Evolutionary conservation across 2,797 vertebrate species (phyloP).

Genomic region (Sebastes umbrosus): DNA sequence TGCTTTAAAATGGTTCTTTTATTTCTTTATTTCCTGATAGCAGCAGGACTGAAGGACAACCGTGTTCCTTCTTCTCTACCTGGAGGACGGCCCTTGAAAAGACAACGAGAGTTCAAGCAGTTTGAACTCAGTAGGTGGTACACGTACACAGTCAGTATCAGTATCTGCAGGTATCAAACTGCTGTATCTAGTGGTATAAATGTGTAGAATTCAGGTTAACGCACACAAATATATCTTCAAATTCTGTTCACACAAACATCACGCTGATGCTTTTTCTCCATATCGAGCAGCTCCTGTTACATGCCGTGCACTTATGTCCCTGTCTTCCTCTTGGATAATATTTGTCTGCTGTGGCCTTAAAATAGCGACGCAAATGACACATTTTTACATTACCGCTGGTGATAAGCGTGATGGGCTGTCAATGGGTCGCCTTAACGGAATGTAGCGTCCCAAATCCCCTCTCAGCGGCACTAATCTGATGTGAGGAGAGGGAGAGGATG

Average conservation of each 20-base stretch:
- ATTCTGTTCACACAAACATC: too few relatives aligned
- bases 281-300: neutral
- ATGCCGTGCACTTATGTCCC: neutral
- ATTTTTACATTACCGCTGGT: constrained; percentile 43
- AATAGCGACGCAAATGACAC: constrained; percentile 45
- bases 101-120: neutral
- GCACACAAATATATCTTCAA: too few relatives aligned
- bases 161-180: neutral
- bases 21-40: neutral
- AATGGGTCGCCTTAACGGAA: constrained; percentile 40
- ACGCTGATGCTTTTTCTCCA: neutral
- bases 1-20: neutral
- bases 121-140: neutral
- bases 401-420: constrained; percentile 51
- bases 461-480: constrained; percentile 59
- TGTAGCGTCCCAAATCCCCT: constrained; percentile 59
- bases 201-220: neutral
- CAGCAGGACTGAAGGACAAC: neutral
- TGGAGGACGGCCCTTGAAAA: neutral
- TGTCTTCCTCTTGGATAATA: constrained; percentile 21
- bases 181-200: neutral
- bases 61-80: neutral
- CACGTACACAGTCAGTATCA: neutral
- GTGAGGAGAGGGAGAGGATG: neutral
- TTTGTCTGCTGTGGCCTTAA: constrained; percentile 34